phyloP scores from a whole-genome alignment of 2,113 vertebrate species.

The Hippolais icterina region DNA sequence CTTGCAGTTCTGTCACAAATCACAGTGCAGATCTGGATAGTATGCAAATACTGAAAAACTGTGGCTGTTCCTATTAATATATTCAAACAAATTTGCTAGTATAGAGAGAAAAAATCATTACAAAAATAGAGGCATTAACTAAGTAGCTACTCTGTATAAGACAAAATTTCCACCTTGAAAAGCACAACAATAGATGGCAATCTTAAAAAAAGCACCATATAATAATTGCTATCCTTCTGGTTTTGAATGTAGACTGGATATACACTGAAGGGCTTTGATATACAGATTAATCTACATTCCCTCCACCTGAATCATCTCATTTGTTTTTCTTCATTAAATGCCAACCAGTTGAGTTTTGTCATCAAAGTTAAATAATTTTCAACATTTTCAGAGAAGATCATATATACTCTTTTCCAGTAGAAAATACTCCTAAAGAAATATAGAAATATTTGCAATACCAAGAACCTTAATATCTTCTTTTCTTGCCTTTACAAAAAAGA shows the following conservation, averaged over 20 bases:
- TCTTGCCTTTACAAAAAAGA: background rate
- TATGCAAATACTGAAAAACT: constrained; percentile 71
- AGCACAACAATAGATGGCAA: background rate
- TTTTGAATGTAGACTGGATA: background rate
- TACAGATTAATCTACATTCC: background rate
- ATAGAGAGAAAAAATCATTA: constrained; percentile 25
- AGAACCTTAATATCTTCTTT: background rate
- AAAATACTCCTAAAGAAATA: background rate
- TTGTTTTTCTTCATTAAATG: background rate
- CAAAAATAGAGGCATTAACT: constrained; percentile 12
- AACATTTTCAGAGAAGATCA: background rate
- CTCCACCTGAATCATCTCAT: background rate
- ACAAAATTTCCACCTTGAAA: background rate
- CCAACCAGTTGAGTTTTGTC: background rate
- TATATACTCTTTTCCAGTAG: background rate
- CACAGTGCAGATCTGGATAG: constrained; percentile 38
- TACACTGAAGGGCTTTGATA: background rate
- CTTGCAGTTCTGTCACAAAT: constrained; percentile 75
- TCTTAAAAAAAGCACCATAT: background rate
- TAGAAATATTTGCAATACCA: background rate
- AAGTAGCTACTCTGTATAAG: background rate
- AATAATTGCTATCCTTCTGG: background rate
- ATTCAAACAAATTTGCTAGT: constrained; percentile 66
- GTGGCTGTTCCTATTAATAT: constrained; percentile 62
- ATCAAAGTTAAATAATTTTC: background rate